Conservation (phyloP, 2,113 vertebrate species). For the Strigops habroptila region DNA sequence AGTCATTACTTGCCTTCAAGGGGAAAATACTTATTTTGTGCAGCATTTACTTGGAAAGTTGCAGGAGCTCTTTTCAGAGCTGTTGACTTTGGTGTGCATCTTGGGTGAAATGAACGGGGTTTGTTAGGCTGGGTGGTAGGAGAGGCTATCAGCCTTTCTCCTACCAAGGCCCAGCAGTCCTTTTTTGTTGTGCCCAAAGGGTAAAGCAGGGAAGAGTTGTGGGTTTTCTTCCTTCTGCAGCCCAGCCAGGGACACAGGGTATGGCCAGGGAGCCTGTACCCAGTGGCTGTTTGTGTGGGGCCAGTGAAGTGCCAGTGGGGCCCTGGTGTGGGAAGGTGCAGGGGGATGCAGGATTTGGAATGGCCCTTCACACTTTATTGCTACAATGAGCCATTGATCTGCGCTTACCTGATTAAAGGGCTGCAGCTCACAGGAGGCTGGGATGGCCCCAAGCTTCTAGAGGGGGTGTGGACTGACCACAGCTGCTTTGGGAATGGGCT, state of each 20-base stretch:
- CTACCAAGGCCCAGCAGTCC: background rate
- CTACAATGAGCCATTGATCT: background rate
- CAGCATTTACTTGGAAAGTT: background rate
- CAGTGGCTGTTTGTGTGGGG: background rate
- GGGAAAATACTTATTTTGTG: background rate
- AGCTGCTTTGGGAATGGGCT: background rate
- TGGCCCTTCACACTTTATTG: accelerated
- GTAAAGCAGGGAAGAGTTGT: background rate
- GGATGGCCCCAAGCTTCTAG: background rate
- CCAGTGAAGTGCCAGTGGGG: background rate
- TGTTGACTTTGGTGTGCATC: background rate
- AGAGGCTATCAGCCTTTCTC: background rate
- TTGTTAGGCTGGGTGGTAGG: background rate
- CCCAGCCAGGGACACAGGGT: background rate
- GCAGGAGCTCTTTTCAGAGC: background rate
- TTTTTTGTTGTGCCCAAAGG: background rate
- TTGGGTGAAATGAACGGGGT: background rate
- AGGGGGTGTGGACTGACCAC: background rate
- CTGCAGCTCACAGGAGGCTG: background rate
- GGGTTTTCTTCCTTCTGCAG: background rate
- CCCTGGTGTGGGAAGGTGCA: background rate
- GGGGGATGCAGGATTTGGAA: background rate
- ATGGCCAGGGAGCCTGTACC: background rate
- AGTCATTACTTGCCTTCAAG: background rate
- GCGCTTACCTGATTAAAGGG: conserved; percentile 8